phyloP scores from a whole-genome alignment of 2,797 vertebrate species.

The Lagocephalus sceleratus region DNA sequence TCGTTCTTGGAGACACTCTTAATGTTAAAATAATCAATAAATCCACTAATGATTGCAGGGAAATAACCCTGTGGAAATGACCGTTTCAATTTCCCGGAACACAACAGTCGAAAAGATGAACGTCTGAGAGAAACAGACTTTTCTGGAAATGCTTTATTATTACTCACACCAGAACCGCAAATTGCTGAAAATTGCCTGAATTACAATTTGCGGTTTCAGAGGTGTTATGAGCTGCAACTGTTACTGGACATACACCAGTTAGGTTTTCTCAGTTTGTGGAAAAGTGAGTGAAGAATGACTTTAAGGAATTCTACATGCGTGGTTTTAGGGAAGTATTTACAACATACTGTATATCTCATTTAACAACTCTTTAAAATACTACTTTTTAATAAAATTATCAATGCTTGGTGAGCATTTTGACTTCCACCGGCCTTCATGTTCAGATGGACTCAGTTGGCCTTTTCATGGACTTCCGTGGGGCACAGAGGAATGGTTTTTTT shows the following conservation, averaged over 20 bases:
- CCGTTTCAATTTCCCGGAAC: background rate
- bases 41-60: background rate
- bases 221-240: background rate
- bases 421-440: background rate
- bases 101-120: background rate
- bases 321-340: background rate
- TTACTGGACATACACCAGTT: background rate
- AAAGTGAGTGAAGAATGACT: too few species aligned
- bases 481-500: too few species aligned
- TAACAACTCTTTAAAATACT: background rate
- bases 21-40: background rate
- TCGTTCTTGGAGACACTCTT: background rate
- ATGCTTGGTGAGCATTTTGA: too few species aligned
- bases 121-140: background rate
- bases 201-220: slow-evolving; percentile 12
- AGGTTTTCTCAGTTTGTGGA: background rate
- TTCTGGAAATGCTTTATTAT: slow-evolving; percentile 2
- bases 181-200: background rate
- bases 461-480: background rate
- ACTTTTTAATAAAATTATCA: background rate
- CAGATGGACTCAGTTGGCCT: background rate
- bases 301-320: too few species aligned
- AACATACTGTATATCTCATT: background rate
- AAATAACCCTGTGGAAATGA: background rate
- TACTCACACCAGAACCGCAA: slow-evolving; percentile 6